Evolutionary conservation across 2,113 vertebrate species (phyloP).

Genomic region (Siniperca chuatsi): DNA sequence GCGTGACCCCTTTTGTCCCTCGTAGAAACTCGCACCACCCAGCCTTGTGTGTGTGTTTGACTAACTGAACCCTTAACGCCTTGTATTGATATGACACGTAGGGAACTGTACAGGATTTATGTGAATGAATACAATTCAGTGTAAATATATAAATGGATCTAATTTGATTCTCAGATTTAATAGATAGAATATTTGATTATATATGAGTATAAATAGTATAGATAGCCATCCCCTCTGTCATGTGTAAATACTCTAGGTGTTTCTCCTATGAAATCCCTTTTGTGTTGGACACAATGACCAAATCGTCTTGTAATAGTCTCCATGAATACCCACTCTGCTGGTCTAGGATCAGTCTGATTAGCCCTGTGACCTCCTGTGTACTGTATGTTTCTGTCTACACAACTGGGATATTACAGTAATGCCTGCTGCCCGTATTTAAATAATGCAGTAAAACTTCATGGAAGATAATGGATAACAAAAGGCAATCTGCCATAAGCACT

Average conservation of each 20-base stretch:
- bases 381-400: conserved; percentile 25
- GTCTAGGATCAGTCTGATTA: conserved; percentile 43
- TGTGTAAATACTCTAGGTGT: conserved; percentile 71
- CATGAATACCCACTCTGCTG: conserved; percentile 37
- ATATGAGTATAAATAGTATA: conserved; percentile 70
- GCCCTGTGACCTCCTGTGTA: conserved; percentile 1
- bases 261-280: conserved; percentile 28
- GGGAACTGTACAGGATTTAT: conserved; percentile 50
- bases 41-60: conserved; percentile 61
- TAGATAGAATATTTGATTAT: conserved; percentile 64
- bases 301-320: conserved; percentile 15
- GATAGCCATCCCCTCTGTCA: conserved; percentile 54
- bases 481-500: conserved; percentile 34
- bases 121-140: conserved; percentile 37
- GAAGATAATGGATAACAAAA: background rate
- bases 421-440: conserved; percentile 33
- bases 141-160: conserved; percentile 68
- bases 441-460: conserved; percentile 4
- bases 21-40: conserved; percentile 37
- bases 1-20: conserved; percentile 14
- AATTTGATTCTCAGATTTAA: conserved; percentile 50
- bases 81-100: conserved; percentile 24
- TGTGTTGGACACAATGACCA: conserved; percentile 38
- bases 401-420: conserved; percentile 38
- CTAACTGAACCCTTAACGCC: conserved; percentile 48